phyloP scores from a whole-genome alignment of 2,113 vertebrate genomes.

The Scophthalmus maximus region DNA sequence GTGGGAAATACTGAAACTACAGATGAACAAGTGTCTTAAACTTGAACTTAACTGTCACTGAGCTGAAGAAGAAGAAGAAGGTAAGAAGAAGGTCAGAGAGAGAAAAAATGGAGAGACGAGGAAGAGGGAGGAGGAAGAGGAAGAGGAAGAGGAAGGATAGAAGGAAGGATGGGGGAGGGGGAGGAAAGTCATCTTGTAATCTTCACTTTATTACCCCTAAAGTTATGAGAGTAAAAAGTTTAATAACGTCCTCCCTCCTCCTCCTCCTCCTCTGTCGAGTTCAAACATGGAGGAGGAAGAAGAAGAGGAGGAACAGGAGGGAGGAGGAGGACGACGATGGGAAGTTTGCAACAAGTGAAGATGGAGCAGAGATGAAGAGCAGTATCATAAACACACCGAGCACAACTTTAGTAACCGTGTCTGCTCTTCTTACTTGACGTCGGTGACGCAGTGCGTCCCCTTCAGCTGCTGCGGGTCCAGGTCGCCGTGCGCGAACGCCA shows the following conservation, averaged over 20 bases:
- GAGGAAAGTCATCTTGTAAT: too few species aligned
- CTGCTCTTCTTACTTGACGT: slow-evolving; percentile 88
- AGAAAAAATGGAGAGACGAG: neutral
- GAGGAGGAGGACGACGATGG: neutral
- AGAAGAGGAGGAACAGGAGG: neutral
- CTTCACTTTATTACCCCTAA: too few species aligned
- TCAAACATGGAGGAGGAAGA: slow-evolving; percentile 29
- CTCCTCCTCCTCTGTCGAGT: slow-evolving; percentile 4
- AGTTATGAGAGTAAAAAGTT: neutral
- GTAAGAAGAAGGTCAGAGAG: neutral
- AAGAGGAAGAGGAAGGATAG: neutral
- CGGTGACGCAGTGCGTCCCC: slow-evolving; percentile 86
- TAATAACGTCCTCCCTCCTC: neutral
- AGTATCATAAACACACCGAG: neutral
- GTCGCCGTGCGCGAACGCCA: slow-evolving; percentile 96
- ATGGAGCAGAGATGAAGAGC: neutral
- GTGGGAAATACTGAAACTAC: too few species aligned
- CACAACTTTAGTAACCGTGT: too few species aligned
- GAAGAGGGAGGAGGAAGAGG: too few species aligned
- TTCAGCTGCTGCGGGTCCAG: slow-evolving; percentile 75
- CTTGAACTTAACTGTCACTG: too few species aligned
- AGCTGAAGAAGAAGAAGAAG: too few species aligned
- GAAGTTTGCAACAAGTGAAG: neutral
- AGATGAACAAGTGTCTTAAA: too few species aligned
- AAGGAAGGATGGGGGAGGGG: neutral